Percentiles rank a stretch among this genome's conserved stretches.
Evolutionary conservation across 1,140 invertebrate species (phyloP).

Genomic region (Tetragnatha versicolor): DNA sequence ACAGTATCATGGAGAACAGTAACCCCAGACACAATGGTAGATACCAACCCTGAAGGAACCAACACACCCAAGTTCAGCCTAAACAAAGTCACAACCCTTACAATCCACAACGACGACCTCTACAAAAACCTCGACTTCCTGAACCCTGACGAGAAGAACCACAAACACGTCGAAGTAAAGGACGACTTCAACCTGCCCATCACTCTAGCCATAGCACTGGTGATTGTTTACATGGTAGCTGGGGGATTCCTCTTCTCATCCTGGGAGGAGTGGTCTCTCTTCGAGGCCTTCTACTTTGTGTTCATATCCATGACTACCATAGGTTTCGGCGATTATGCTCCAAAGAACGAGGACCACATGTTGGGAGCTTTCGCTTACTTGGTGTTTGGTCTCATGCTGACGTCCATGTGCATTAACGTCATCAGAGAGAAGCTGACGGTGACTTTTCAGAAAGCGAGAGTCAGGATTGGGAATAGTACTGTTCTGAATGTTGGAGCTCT

Average conservation of each 20-base stretch:
- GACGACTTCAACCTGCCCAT: conserved; percentile 54
- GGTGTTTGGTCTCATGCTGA: conserved; percentile 88
- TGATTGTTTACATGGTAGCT: conserved; percentile 79
- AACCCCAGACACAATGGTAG: background rate
- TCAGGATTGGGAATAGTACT: conserved; percentile 48
- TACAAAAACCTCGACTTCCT: conserved; percentile 53
- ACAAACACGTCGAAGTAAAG: conserved; percentile 57
- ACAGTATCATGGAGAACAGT: conserved; percentile 53
- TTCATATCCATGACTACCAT: conserved; percentile 96
- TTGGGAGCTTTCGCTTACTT: conserved; percentile 90
- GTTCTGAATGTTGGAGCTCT: conserved; percentile 41
- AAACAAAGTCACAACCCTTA: conserved; percentile 51
- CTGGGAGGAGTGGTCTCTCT: conserved; percentile 81
- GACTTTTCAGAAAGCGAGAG: conserved; percentile 55
- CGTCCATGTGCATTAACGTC: conserved; percentile 92
- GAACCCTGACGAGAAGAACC: conserved; percentile 49
- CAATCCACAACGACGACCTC: conserved; percentile 49
- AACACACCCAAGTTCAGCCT: background rate
- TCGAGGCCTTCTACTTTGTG: conserved; percentile 92
- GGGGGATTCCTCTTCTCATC: conserved; percentile 64
- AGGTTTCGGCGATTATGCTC: conserved; percentile 90
- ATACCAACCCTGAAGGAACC: background rate
- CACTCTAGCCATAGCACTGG: conserved; percentile 73
- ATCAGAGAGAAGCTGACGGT: conserved; percentile 65
- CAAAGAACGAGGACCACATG: conserved; percentile 81